Percentiles rank a stretch among this genome's conserved stretches.
These are phyloP conservation scores for Arctocebus calabarensis DNA, from an alignment of 2,797 vertebrate species.

Conservation along the genomic window DNA sequence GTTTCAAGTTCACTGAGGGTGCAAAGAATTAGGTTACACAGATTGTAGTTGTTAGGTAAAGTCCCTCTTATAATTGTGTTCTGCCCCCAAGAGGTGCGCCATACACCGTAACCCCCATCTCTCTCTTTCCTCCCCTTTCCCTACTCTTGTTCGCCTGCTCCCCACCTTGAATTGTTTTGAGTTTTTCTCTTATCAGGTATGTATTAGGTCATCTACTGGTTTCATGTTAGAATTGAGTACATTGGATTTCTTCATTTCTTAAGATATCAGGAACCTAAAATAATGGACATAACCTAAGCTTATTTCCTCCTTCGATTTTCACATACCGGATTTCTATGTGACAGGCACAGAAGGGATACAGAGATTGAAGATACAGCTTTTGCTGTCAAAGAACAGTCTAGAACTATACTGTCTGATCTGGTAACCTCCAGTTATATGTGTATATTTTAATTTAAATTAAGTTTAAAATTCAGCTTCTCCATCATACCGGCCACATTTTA, in stretches of 20 bases:
- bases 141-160: too few relatives aligned
- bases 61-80: too few relatives aligned
- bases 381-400: background rate
- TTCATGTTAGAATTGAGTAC: too few relatives aligned
- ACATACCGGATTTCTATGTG: background rate
- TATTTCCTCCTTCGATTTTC: slow-evolving; percentile 22
- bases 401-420: background rate
- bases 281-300: background rate
- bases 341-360: background rate
- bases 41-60: too few relatives aligned
- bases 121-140: too few relatives aligned
- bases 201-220: too few relatives aligned
- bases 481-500: background rate
- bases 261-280: background rate
- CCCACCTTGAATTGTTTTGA: too few relatives aligned
- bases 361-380: background rate
- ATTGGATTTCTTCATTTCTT: background rate
- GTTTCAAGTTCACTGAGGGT: too few relatives aligned
- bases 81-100: too few relatives aligned
- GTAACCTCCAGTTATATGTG: background rate
- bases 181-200: too few relatives aligned
- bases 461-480: background rate
- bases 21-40: too few relatives aligned
- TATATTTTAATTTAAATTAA: background rate
- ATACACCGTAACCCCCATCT: too few relatives aligned